These are phyloP conservation scores for Pygmarrhopalites habei DNA, from an alignment of 1,140 invertebrate genomes.

Conservation along the genomic window DNA sequence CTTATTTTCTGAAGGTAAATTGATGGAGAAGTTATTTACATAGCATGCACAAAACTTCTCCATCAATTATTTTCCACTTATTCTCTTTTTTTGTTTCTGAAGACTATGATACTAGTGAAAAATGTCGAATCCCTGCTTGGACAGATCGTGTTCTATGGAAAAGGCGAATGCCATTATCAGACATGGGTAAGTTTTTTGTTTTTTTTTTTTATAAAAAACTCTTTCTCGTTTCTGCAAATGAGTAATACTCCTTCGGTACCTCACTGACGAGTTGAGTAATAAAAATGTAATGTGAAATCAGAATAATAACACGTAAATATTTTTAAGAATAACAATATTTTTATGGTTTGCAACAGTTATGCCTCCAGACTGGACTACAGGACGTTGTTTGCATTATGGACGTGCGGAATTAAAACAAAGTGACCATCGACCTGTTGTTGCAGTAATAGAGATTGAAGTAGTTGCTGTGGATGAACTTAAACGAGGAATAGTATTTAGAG, in stretches of 20 bases:
- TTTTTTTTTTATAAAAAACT: no score
- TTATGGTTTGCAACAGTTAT: no score
- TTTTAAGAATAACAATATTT: no score
- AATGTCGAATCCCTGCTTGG: slow-evolving; percentile 93
- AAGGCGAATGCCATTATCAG: slow-evolving; percentile 61
- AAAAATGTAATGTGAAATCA: no score
- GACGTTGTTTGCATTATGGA: slow-evolving; percentile 81
- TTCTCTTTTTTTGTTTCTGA: no score
- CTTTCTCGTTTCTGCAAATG: no score
- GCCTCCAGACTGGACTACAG: slow-evolving; percentile 59
- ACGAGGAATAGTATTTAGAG: slow-evolving; percentile 66
- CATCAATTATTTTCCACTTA: no score
- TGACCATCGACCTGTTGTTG: slow-evolving; percentile 92
- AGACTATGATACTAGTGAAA: slow-evolving; percentile 99
- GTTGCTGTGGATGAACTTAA: slow-evolving; percentile 65
- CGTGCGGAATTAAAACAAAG: slow-evolving; percentile 93
- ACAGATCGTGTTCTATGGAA: slow-evolving; percentile 93
- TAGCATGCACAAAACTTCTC: no score
- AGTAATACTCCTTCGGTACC: no score
- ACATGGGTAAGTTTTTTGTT: slow-evolving; percentile 51
- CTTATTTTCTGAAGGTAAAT: slow-evolving; percentile 90
- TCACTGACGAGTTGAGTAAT: no score
- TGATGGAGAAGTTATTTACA: no score
- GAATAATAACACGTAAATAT: no score
- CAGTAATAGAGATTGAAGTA: slow-evolving; percentile 79